phyloP scores from a whole-genome alignment of 2,113 vertebrate genomes.

The Colius striatus region DNA sequence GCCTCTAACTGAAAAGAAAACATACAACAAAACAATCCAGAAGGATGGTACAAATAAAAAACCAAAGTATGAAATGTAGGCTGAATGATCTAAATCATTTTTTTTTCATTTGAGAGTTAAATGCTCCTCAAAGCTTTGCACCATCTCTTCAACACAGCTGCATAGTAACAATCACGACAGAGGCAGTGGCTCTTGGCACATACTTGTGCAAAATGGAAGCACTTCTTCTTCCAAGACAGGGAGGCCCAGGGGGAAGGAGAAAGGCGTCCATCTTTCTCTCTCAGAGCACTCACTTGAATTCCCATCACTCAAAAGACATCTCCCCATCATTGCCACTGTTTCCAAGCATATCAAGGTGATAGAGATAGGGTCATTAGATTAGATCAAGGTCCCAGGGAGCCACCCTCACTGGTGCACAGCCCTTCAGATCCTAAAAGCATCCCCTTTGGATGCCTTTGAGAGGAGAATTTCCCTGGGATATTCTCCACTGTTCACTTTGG shows the following conservation, averaged over 20 bases:
- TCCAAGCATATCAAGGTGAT: neutral
- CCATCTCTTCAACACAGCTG: neutral
- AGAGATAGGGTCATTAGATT: neutral
- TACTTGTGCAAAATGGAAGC: neutral
- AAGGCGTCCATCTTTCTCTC: neutral
- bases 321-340: neutral
- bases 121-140: neutral
- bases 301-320: neutral
- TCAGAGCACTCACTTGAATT: neutral
- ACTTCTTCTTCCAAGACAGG: neutral
- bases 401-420: neutral
- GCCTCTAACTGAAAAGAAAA: neutral
- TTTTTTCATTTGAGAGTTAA: neutral
- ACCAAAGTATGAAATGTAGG: accelerated
- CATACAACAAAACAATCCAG: neutral
- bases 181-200: neutral
- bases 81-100: neutral
- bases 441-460: neutral
- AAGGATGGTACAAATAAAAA: neutral
- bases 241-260: neutral
- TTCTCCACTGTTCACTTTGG: neutral
- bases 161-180: neutral
- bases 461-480: neutral
- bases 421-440: neutral
- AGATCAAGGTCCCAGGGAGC: accelerated